Evolutionary conservation across 2,888 invertebrate genomes (phyloP), one percentile per base, ranked within the genome.

Genomic region (Epistrophe grossulariae): DNA sequence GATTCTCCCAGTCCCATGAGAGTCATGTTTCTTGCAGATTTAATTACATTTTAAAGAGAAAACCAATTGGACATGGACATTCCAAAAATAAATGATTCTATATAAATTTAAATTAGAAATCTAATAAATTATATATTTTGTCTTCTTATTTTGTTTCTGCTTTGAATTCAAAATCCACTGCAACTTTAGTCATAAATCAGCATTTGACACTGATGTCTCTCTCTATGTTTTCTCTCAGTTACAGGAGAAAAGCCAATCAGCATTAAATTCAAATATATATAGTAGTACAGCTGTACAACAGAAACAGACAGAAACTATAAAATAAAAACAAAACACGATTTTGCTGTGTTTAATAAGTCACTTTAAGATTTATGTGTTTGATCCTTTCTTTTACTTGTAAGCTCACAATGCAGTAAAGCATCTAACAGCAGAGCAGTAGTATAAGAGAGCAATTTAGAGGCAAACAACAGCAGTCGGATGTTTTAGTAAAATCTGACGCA

Each of bases 191-290:
- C 24, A 68, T 50, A 50, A 35, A 68, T 68, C 68, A 68, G 38
- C 38, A 38, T 50, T 68, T 68, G 48, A 68, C 68, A 50, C 19
- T 50, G 13, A 19, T 43, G 40, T 40, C 19, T 24, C 17, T 38
- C 8, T 40, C 7, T 40, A 0, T 43, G 24, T 40, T 40, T 0
- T 24, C 15, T 9, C 19, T 40, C 15, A 19, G 8, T 19, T 35
- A 48, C 2, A 24, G 13, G n/a, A 64, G n/a, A 64, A 66, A 66
- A 66, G 66, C 66, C 66, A 66, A 66, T 68, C 68, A 68, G 68
- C 50, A 50, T 68, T 35, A 50, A 68, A 35, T 68, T 66, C 50
- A 48, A 66, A 66, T 15, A 45, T 4, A n/a, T n/a, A n/a, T n/a
- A n/a, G n/a, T n/a, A 31, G 5, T 9, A 45, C 64, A 43, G 19